A percentile compares a stretch with the other conserved stretches of the same genome.
Evolutionary conservation across 2,888 invertebrate species (phyloP).

Genomic region (Creontiades dilutus): DNA sequence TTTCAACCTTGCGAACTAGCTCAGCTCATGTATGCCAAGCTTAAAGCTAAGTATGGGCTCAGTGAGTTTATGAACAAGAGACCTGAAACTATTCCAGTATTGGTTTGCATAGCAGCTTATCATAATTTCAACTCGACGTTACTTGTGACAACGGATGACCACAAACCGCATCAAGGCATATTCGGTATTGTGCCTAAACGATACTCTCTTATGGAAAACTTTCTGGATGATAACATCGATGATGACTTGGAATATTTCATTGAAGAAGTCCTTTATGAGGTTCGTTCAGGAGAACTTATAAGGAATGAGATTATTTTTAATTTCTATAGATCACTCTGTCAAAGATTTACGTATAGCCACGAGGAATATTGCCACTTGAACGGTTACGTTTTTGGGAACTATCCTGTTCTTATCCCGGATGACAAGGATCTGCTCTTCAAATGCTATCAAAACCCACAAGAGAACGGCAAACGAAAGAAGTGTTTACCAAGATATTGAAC

Average conservation of each 20-base stretch:
- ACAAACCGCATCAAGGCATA: constrained; percentile 1
- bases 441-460: constrained; percentile 25
- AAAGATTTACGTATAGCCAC: constrained; percentile 14
- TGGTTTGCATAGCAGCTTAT: constrained; percentile 41
- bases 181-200: neutral
- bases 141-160: neutral
- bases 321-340: neutral
- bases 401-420: constrained; percentile 16
- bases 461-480: constrained; percentile 13
- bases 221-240: constrained; percentile 34
- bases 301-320: constrained; percentile 41
- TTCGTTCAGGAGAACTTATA: neutral
- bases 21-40: constrained; percentile 13
- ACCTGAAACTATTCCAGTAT: constrained; percentile 1
- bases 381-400: neutral
- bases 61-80: constrained; percentile 33
- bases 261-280: constrained; percentile 41
- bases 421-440: constrained; percentile 39
- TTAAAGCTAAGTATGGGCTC: neutral
- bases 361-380: constrained; percentile 42
- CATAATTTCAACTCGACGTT: constrained; percentile 29
- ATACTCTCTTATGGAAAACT: neutral
- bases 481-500: constrained; percentile 24
- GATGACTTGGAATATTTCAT: constrained; percentile 46
- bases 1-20: constrained; percentile 29